A percentile compares a stretch with the other conserved stretches of the same genome.
Conservation (phyloP, 2,113 vertebrate genomes). For the Argyrosomus japonicus region DNA sequence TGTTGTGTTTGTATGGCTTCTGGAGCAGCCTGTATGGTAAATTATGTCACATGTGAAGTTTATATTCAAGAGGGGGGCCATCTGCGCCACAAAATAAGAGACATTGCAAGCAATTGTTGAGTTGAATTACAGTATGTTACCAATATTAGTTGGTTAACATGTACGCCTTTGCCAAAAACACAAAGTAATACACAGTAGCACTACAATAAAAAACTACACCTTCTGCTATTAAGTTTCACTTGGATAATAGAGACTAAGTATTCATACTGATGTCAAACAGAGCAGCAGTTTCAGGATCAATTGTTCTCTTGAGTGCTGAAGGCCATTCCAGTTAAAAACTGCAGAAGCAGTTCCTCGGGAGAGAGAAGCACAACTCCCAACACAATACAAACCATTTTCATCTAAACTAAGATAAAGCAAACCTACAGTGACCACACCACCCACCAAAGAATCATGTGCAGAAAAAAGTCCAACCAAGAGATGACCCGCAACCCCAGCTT, state of each 20-base stretch:
- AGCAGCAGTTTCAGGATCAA: background rate
- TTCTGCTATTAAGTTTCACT: background rate
- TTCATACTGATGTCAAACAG: background rate
- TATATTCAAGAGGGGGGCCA: no score
- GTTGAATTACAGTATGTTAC: background rate
- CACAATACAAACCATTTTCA: background rate
- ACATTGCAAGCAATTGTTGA: background rate
- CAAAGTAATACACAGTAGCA: background rate
- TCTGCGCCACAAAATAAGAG: background rate
- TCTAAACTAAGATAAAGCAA: background rate
- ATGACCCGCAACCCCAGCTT: background rate
- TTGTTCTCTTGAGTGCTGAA: background rate
- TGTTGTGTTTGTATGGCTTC: constrained; percentile 83
- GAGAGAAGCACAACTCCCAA: background rate
- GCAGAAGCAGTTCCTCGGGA: background rate
- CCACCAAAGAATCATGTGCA: background rate
- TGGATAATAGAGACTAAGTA: background rate
- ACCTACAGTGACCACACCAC: background rate
- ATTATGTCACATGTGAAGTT: background rate
- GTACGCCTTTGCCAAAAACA: background rate
- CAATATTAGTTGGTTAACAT: background rate
- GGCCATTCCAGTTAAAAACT: background rate
- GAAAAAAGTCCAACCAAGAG: background rate
- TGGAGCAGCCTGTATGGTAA: constrained; percentile 79
- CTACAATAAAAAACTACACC: background rate